Percentiles rank a stretch among this genome's conserved stretches.
Conservation (phyloP, 2,888 invertebrate species). For the Aplocera efformata region DNA sequence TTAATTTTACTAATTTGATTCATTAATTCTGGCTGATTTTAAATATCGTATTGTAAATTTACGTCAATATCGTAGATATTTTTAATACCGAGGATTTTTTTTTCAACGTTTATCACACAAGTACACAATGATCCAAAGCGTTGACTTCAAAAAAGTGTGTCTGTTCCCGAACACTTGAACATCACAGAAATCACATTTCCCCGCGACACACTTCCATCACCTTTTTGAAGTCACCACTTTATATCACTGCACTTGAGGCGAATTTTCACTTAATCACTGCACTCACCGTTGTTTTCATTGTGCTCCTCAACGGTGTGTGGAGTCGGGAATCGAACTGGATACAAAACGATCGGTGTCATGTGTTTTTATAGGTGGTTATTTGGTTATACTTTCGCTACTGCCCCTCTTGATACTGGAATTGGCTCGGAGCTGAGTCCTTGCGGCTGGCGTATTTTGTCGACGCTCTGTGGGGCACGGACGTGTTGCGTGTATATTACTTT, state of each 20-base stretch:
- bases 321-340: conserved; percentile 75
- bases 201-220: conserved; percentile 49
- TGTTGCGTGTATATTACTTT: conserved; percentile 43
- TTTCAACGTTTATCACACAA: background rate
- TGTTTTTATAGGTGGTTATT: conserved; percentile 78
- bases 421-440: conserved; percentile 61
- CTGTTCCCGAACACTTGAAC: conserved; percentile 30
- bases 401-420: conserved; percentile 65
- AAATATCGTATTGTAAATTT: too few species aligned
- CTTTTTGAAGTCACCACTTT: conserved; percentile 72
- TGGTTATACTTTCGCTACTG: conserved; percentile 75
- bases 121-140: conserved; percentile 32
- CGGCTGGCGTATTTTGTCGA: conserved; percentile 45
- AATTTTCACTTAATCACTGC: conserved; percentile 28
- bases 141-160: conserved; percentile 74
- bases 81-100: too few species aligned
- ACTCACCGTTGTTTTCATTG: conserved; percentile 76
- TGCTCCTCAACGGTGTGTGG: conserved; percentile 73
- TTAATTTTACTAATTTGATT: too few species aligned
- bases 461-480: conserved; percentile 57
- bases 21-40: too few species aligned
- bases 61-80: too few species aligned
- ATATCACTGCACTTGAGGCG: conserved; percentile 56
- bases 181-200: conserved; percentile 31
- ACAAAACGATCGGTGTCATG: conserved; percentile 55